Evolutionary conservation across 2,888 invertebrate species (phyloP), one percentile per base, ranked within the genome.

Genomic region (Cosmorhoe ocellata): DNA sequence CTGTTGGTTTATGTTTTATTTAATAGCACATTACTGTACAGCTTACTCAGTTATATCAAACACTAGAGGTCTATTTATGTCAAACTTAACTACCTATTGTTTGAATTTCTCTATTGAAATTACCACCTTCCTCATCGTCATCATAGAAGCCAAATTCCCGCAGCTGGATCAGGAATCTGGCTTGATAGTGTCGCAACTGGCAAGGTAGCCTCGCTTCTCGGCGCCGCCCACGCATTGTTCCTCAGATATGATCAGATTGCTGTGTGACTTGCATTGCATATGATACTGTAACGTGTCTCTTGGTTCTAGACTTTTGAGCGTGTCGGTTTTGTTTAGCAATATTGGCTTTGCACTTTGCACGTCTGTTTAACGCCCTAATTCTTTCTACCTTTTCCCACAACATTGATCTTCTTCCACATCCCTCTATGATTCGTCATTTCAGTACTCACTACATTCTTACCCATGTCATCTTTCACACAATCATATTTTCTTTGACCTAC

Each of bases 221-320:
- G 54, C 69, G 61, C 65, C 69, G 61, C 65, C 67, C 55, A 66
- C 69, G 62, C 62, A 64, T 65, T 71, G 69, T 72, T 60, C 64
- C 48, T 48, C 39, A 24, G 53, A 40, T 51, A 43, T 37, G 53
- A 58, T 59, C 56, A 53, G 39, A 50, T 58, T 56, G 45, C 44
- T 49, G 45, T 49, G 55, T 30, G 46, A 58, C 55, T 51, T 42
- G 28, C 26, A 51, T 47, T 18, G 18, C 4, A 4, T 18, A 3
- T 18, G 4, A 18, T n/a, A 45, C 10, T 30, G 27, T 33, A 33
- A 42, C 40, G 9, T 12, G 31, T 12, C 22, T 36, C 5, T 26
- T 37, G 37, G 11, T 12, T 37, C 26, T 26, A 13, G 26, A 37
- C 8, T 28, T 18, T 28, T n/a, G 10, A 10, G 14, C 30, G 3